Conservation (phyloP, 1,140 invertebrate genomes). For the Scaptomyza pallida region DNA sequence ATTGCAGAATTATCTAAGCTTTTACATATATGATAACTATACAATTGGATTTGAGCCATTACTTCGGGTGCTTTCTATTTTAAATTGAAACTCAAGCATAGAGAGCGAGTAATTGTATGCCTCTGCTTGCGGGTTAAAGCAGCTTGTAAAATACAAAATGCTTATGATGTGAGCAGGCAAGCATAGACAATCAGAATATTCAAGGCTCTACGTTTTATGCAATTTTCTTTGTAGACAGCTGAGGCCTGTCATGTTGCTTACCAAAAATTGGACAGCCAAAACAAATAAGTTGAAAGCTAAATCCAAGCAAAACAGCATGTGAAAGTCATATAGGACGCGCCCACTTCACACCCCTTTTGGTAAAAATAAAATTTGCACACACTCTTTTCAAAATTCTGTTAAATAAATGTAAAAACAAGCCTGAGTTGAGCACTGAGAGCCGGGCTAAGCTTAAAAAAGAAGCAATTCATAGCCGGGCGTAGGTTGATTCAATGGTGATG, state of each 20-base stretch:
- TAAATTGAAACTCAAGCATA: constrained; percentile 20
- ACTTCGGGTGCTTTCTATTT: constrained; percentile 33
- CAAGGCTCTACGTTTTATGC: constrained; percentile 47
- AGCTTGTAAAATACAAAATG: constrained; percentile 53
- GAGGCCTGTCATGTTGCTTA: constrained; percentile 63
- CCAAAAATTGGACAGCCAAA: constrained; percentile 65
- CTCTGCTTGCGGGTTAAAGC: constrained; percentile 35
- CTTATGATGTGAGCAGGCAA: constrained; percentile 22
- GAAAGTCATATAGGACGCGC: constrained; percentile 73
- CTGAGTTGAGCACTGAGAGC: constrained; percentile 35
- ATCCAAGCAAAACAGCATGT: constrained; percentile 51
- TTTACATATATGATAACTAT: too few relatives aligned
- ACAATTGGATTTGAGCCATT: constrained; percentile 57
- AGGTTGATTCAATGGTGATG: constrained; percentile 68
- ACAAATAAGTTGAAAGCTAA: constrained; percentile 74
- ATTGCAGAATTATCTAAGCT: too few relatives aligned
- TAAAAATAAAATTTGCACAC: constrained; percentile 39
- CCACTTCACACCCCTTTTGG: constrained; percentile 67
- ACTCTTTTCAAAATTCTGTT: constrained; percentile 63
- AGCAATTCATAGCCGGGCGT: constrained; percentile 68
- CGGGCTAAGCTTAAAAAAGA: constrained; percentile 66
- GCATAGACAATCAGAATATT: constrained; percentile 15
- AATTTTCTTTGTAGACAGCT: constrained; percentile 25
- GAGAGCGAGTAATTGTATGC: constrained; percentile 8
- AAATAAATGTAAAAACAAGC: constrained; percentile 68